A percentile compares a stretch with the other conserved stretches of the same genome.
phyloP scores from a whole-genome alignment of 2,113 vertebrate species.

The Riparia riparia region DNA sequence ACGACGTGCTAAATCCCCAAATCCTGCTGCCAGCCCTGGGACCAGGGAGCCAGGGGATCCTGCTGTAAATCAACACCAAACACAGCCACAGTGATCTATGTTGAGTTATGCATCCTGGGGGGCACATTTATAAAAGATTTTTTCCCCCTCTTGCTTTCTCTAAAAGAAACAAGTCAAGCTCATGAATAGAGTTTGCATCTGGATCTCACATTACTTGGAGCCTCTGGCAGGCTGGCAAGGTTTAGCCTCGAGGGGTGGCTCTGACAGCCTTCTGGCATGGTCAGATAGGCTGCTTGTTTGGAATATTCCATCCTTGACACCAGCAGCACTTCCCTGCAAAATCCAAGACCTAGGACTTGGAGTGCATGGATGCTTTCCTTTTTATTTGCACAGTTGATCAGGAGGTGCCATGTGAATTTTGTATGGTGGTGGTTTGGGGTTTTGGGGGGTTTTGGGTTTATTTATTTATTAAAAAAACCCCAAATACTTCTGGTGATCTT shows the following conservation, averaged over 20 bases:
- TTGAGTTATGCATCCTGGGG: background rate
- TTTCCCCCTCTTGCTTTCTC: background rate
- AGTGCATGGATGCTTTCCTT: background rate
- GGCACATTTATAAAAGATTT: background rate
- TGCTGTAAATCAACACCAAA: background rate
- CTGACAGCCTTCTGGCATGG: slow-evolving; percentile 33
- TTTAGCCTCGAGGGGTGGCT: slow-evolving; percentile 3
- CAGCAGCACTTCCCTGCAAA: background rate
- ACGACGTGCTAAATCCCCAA: background rate
- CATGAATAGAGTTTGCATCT: slow-evolving; percentile 14
- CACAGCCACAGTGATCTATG: background rate
- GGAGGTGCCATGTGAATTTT: background rate
- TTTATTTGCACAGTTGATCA: background rate
- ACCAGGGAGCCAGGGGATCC: background rate
- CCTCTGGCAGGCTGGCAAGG: slow-evolving; percentile 25
- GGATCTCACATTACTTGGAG: background rate
- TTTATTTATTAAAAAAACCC: background rate
- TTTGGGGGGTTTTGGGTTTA: background rate
- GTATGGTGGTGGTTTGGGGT: background rate
- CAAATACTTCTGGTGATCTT: background rate
- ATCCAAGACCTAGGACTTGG: background rate
- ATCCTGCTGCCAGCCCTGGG: rapidly evolving
- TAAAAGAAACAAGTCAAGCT: slow-evolving; percentile 17
- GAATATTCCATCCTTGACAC: slow-evolving; percentile 39
- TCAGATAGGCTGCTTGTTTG: slow-evolving; percentile 5